A percentile compares a stretch with the other conserved stretches of the same genome.
Evolutionary conservation across 2,797 vertebrate species (phyloP).

Genomic region (Parambassis ranga): DNA sequence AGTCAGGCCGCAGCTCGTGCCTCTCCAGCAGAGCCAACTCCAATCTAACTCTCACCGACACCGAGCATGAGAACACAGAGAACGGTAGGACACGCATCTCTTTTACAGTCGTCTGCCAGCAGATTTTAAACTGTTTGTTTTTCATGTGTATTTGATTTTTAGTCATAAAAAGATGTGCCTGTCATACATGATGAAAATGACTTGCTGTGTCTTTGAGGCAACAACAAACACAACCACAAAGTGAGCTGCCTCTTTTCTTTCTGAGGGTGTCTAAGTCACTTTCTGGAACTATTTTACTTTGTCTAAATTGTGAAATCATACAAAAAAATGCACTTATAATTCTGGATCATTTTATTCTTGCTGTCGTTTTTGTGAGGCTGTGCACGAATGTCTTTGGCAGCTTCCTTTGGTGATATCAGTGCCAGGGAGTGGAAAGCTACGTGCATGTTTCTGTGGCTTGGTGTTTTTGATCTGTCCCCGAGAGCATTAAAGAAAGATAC

Average conservation of each 20-base stretch:
- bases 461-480: constrained; percentile 56
- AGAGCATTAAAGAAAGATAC: constrained; percentile 53
- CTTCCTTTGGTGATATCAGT: constrained; percentile 26
- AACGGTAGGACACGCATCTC: constrained; percentile 79
- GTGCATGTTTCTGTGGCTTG: constrained; percentile 45
- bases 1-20: constrained; percentile 96
- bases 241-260: background rate
- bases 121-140: background rate
- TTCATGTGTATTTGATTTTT: background rate
- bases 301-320: constrained; percentile 6
- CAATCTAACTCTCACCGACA: constrained; percentile 97
- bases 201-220: background rate
- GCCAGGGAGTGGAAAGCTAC: constrained; percentile 38
- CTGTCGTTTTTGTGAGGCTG: background rate
- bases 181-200: too few relatives aligned
- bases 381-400: constrained; percentile 16
- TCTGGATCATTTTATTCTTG: background rate
- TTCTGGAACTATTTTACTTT: background rate
- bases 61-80: constrained; percentile 96
- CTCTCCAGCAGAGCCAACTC: constrained; percentile 97
- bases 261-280: too few relatives aligned
- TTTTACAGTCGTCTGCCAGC: background rate
- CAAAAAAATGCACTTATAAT: too few relatives aligned
- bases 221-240: background rate
- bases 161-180: too few relatives aligned